Evolutionary conservation across 1,140 invertebrate species (phyloP).

Genomic region (Eumeta japonica): DNA sequence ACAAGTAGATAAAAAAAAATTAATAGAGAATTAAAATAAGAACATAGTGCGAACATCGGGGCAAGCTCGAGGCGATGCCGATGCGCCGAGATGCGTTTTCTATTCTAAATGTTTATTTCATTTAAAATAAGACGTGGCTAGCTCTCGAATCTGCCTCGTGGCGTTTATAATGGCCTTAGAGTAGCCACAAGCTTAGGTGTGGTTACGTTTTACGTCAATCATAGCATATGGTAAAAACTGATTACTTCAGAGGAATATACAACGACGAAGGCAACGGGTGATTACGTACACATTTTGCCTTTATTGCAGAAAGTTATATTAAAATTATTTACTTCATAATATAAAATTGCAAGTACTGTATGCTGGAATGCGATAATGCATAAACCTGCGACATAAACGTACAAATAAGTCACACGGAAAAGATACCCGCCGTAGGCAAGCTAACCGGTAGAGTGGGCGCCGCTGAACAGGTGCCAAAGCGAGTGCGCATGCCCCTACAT

Average conservation of each 20-base stretch:
- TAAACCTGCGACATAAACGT: no score
- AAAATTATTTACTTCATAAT: no score
- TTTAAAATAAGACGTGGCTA: conserved; percentile 25
- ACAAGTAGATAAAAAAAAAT: no score
- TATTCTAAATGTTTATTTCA: conserved; percentile 37
- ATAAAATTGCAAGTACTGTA: no score
- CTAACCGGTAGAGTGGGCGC: conserved; percentile 17
- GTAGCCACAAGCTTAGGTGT: neutral
- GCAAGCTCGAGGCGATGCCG: conserved; percentile 9
- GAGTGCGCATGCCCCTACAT: conserved; percentile 17
- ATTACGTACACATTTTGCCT: no score
- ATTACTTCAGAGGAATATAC: no score
- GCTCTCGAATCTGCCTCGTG: neutral
- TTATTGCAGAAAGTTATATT: no score
- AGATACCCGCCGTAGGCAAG: no score
- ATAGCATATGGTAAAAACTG: no score
- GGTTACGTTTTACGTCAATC: conserved; percentile 6
- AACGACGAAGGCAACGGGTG: no score
- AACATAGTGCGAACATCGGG: conserved; percentile 8
- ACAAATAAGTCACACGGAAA: no score
- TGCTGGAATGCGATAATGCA: conserved; percentile 6
- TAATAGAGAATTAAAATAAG: conserved; percentile 15
- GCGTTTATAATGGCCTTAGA: neutral
- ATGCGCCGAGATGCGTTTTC: conserved; percentile 16
- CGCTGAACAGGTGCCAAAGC: conserved; percentile 25